A percentile compares a stretch with the other conserved stretches of the same genome.
Conservation (phyloP, 2,888 invertebrate genomes). For the Sclerodermus sp. region DNA sequence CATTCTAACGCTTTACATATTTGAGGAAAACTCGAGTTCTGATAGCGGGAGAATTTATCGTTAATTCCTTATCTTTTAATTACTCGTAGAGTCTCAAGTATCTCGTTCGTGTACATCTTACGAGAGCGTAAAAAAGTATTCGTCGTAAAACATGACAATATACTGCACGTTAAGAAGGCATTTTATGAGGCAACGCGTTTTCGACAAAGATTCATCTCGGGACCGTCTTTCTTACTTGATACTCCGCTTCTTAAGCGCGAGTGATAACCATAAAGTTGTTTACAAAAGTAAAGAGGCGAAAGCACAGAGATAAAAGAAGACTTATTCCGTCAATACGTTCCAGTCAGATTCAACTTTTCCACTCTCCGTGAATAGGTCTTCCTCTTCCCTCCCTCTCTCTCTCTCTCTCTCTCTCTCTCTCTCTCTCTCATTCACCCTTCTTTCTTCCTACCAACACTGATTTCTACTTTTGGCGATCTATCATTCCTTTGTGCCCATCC, state of each 20-base stretch:
- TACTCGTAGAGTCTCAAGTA: too few species aligned
- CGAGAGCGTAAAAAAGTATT: neutral
- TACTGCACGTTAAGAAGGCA: neutral
- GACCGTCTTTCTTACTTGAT: neutral
- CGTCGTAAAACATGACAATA: neutral
- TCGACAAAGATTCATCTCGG: neutral
- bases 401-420: neutral
- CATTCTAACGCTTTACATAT: too few species aligned
- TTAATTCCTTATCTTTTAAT: too few species aligned
- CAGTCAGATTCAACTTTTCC: too few species aligned
- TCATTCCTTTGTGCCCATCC: too few species aligned
- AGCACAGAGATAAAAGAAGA: neutral
- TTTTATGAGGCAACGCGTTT: slow-evolving; percentile 10
- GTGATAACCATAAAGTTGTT: slow-evolving; percentile 36
- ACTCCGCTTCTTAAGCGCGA: slow-evolving; percentile 14
- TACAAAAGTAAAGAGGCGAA: slow-evolving; percentile 12
- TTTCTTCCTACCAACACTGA: too few species aligned
- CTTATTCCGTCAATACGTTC: too few species aligned
- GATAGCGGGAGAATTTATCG: too few species aligned
- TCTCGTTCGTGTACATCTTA: too few species aligned
- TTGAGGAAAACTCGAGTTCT: too few species aligned
- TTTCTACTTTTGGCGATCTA: too few species aligned
- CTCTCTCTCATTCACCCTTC: neutral
- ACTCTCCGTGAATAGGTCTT: neutral
- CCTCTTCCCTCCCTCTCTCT: neutral